Percentiles rank a stretch among this genome's conserved stretches.
phyloP scores from a whole-genome alignment of 2,797 vertebrate species.

The Basileuterus tristriatus region DNA sequence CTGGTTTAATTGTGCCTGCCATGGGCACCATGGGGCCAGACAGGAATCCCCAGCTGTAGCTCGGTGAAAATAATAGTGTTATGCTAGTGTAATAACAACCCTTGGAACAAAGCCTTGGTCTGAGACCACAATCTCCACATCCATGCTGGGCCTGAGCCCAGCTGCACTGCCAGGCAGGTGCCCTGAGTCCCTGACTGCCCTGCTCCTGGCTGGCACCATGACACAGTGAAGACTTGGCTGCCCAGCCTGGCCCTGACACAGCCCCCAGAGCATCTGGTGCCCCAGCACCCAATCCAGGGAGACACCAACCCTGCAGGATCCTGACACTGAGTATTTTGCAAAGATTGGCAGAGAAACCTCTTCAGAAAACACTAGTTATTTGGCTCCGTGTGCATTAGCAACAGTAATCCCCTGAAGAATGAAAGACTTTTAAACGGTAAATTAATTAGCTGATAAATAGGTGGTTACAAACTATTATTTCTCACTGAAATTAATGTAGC shows the following conservation, averaged over 20 bases:
- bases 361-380: not conserved
- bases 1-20: not conserved
- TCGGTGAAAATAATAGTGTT: too few species aligned
- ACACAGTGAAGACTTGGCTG: accelerated
- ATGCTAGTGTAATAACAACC: too few species aligned
- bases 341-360: not conserved
- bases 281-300: accelerated
- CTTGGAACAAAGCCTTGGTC: too few species aligned
- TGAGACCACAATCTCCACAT: too few species aligned
- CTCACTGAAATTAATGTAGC: conserved; percentile 40
- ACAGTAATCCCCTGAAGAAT: conserved; percentile 9
- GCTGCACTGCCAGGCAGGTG: not conserved
- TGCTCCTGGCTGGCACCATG: not conserved
- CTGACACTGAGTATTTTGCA: not conserved
- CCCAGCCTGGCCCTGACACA: not conserved
- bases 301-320: too few species aligned
- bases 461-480: conserved; percentile 42
- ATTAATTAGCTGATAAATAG: conserved; percentile 41
- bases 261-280: too few species aligned
- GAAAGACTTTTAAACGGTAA: conserved; percentile 20
- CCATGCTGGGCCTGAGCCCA: not conserved
- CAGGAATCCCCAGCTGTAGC: accelerated
- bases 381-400: not conserved
- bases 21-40: accelerated
- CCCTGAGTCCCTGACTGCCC: not conserved